Evolutionary conservation across 1,140 invertebrate genomes (phyloP).

Genomic region (Brachionus plicatilis): DNA sequence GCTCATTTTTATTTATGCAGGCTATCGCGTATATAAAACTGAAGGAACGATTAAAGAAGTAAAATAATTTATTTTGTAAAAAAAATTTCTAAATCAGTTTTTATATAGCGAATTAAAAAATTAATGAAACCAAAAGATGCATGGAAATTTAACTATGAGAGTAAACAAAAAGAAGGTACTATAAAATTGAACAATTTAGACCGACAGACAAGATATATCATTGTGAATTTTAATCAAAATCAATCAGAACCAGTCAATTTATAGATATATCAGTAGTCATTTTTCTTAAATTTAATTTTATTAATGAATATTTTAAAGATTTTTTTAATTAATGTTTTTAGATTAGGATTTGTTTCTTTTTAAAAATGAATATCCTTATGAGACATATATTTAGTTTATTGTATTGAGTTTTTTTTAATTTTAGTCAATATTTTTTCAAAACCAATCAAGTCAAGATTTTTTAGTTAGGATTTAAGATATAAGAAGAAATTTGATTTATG

Average conservation of each 20-base stretch:
- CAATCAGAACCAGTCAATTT: neutral
- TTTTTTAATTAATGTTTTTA: neutral
- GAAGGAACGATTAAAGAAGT: constrained; percentile 17
- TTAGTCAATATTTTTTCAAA: no score
- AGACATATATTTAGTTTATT: no score
- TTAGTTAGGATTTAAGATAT: no score
- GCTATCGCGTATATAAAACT: neutral
- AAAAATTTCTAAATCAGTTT: no score
- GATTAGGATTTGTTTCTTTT: neutral
- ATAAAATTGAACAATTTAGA: neutral
- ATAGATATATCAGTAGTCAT: neutral
- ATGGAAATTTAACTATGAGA: neutral
- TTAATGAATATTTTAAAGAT: neutral
- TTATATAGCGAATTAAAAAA: constrained; percentile 32
- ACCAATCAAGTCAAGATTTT: no score
- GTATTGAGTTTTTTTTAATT: no score
- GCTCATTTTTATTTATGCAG: constrained; percentile 17
- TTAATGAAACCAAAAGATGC: constrained; percentile 1
- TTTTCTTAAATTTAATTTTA: neutral
- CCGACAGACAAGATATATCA: neutral
- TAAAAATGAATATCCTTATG: no score
- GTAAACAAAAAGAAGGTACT: neutral
- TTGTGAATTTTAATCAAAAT: constrained; percentile 19
- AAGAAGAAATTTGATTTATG: no score
- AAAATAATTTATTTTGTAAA: neutral